Percentiles rank a stretch among this genome's conserved stretches.
Conservation (phyloP, 2,888 invertebrate species). For the Abrostola tripartita region DNA sequence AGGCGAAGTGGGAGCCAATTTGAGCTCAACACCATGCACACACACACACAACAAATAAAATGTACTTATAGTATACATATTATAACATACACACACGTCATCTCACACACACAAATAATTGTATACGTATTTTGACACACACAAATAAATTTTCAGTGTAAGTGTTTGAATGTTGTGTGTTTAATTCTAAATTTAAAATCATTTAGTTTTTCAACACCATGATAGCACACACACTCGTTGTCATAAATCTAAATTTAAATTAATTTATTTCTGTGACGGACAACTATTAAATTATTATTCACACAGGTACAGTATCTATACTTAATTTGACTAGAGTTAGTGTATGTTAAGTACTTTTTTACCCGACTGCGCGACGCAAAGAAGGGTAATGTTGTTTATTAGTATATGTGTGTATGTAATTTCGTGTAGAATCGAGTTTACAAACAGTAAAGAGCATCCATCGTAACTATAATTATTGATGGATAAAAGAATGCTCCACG, state of each 20-base stretch:
- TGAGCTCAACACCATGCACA: constrained; percentile 65
- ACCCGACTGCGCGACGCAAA: too few species aligned
- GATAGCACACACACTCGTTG: not conserved
- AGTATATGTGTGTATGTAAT: too few species aligned
- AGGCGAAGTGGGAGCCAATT: constrained; percentile 84
- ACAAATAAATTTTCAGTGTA: not conserved
- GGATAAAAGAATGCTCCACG: too few species aligned
- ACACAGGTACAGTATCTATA: too few species aligned
- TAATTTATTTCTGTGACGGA: not conserved
- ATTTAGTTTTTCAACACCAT: constrained; percentile 21
- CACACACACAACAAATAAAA: constrained; percentile 32
- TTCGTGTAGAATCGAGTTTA: too few species aligned
- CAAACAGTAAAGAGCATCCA: too few species aligned
- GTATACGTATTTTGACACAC: constrained; percentile 11
- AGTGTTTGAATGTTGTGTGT: not conserved
- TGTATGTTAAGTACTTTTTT: too few species aligned
- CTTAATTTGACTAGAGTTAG: too few species aligned
- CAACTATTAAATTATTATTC: too few species aligned
- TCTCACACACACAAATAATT: constrained; percentile 40
- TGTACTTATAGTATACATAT: too few species aligned
- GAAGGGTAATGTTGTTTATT: too few species aligned
- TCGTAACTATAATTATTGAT: too few species aligned
- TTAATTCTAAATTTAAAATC: constrained; percentile 28
- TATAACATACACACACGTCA: constrained; percentile 32
- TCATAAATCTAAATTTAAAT: not conserved